Conservation (phyloP, 2,888 invertebrate species). For the Sminthurinus aureus region DNA sequence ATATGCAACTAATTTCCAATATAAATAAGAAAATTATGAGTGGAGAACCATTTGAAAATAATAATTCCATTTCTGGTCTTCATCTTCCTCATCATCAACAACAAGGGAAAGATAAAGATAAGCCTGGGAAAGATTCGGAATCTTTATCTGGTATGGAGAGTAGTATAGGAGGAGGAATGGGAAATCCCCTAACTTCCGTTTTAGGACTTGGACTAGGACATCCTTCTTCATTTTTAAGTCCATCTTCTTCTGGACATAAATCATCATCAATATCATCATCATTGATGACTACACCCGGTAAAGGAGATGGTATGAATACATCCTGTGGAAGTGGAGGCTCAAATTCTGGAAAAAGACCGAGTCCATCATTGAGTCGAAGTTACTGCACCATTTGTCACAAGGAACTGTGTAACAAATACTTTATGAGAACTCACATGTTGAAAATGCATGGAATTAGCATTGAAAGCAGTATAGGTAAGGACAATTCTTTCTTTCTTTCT, state of each 20-base stretch:
- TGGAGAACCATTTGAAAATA: constrained; percentile 60
- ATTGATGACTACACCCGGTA: not conserved
- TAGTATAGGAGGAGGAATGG: not conserved
- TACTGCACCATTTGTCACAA: constrained; percentile 98
- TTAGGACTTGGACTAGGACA: not conserved
- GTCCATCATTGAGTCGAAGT: constrained; percentile 66
- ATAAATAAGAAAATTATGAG: constrained; percentile 1
- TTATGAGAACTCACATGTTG: constrained; percentile 99
- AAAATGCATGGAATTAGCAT: constrained; percentile 97
- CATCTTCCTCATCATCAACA: not conserved
- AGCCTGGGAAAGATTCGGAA: not conserved
- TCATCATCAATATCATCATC: constrained; percentile 13
- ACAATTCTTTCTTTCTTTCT: no score
- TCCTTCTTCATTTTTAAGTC: not conserved
- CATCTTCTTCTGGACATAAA: not conserved
- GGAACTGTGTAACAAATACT: constrained; percentile 99
- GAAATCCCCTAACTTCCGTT: not conserved
- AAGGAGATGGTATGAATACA: not conserved
- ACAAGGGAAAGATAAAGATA: not conserved
- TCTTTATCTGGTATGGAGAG: not conserved
- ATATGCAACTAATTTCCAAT: not conserved
- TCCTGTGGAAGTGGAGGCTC: not conserved
- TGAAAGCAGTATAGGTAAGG: constrained; percentile 76
- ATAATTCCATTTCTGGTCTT: not conserved
- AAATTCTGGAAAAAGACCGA: constrained; percentile 53